A percentile compares a stretch with the other conserved stretches of the same genome.
Evolutionary conservation across 2,797 vertebrate genomes (phyloP).

Genomic region (Paratrypauchen microcephalus): DNA sequence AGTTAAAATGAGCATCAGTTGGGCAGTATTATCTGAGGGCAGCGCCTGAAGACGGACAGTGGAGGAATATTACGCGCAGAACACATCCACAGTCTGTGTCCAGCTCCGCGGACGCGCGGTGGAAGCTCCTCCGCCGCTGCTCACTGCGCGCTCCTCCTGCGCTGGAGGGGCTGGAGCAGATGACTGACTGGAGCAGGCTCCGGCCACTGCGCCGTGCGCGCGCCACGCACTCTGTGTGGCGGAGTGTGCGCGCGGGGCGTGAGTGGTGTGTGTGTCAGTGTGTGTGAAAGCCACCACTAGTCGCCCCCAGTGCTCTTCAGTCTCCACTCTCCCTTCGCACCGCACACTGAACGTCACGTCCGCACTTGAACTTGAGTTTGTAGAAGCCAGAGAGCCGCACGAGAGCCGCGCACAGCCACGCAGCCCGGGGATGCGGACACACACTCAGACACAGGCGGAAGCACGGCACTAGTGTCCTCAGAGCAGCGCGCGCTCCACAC

Average conservation of each 20-base stretch:
- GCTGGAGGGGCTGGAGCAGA: constrained; percentile 16
- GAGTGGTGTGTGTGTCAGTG: constrained; percentile 41
- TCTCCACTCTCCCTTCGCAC: constrained; percentile 92
- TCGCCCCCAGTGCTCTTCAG: constrained; percentile 99
- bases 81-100: constrained; percentile 23
- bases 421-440: constrained; percentile 74
- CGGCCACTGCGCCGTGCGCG: constrained; percentile 54
- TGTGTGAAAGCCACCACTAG: constrained; percentile 97
- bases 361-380: constrained; percentile 99
- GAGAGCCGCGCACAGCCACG: constrained; percentile 88
- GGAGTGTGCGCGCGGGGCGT: constrained; percentile 22
- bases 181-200: constrained; percentile 37
- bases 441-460: constrained; percentile 9
- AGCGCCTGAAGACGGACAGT: constrained; percentile 3
- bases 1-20: neutral
- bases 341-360: constrained; percentile 99
- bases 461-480: constrained; percentile 43
- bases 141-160: neutral
- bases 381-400: constrained; percentile 95
- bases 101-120: constrained; percentile 6
- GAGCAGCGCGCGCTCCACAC: constrained; percentile 75
- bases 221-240: constrained; percentile 15
- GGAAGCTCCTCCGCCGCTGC: constrained; percentile 12
- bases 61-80: neutral
- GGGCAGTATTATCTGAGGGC: neutral